Conservation (phyloP, 2,113 vertebrate genomes). For the Bufo gargarizans region DNA sequence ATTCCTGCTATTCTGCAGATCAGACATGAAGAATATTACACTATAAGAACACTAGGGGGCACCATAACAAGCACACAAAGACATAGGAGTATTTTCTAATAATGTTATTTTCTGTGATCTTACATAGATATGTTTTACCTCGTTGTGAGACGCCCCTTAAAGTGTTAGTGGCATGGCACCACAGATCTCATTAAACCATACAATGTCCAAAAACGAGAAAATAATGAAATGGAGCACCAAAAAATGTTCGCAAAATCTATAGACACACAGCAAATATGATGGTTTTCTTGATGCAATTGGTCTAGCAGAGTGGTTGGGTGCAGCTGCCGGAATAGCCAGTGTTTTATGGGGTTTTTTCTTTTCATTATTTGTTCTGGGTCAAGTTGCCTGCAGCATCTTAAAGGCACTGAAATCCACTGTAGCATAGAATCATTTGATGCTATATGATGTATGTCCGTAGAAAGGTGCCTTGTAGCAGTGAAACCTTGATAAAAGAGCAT, state of each 20-base stretch:
- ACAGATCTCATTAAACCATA: not conserved
- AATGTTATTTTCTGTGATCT: too few relatives aligned
- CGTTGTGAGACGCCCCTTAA: not conserved
- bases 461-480: constrained; percentile 10
- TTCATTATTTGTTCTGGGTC: constrained; percentile 15
- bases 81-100: not conserved
- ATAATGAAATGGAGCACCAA: not conserved
- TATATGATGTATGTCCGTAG: constrained; percentile 20
- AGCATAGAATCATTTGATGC: constrained; percentile 23
- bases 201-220: not conserved
- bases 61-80: not conserved
- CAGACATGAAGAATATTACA: too few relatives aligned
- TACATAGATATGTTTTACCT: not conserved
- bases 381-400: not conserved
- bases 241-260: too few relatives aligned
- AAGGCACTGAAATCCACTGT: constrained; percentile 22
- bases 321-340: not conserved
- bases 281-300: too few relatives aligned
- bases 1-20: too few relatives aligned
- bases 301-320: not conserved
- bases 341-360: not conserved
- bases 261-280: not conserved
- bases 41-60: too few relatives aligned
- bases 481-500: constrained; percentile 16
- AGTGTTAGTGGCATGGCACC: not conserved